phyloP scores from a whole-genome alignment of 2,113 vertebrate species.

The Stegostoma tigrinum region DNA sequence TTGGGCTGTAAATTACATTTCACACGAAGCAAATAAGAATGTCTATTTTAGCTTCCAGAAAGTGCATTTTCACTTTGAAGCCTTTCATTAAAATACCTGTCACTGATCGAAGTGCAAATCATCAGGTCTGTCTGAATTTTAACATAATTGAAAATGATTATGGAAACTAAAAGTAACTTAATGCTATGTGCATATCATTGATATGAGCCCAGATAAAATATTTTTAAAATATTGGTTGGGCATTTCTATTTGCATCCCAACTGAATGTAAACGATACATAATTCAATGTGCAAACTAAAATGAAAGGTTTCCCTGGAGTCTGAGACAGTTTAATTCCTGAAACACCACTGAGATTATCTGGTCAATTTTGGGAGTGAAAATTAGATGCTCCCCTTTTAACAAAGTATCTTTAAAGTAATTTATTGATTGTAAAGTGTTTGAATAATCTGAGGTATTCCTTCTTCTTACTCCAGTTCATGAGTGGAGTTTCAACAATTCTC shows the following conservation, averaged over 20 bases:
- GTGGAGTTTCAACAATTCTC: background rate
- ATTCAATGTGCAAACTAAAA: too few relatives aligned
- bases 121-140: background rate
- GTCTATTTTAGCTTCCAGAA: background rate
- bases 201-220: background rate
- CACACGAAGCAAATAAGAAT: background rate
- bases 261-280: too few relatives aligned
- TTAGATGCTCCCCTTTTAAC: background rate
- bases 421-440: background rate
- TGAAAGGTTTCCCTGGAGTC: too few relatives aligned
- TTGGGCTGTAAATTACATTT: background rate
- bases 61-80: background rate
- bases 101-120: background rate
- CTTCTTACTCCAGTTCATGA: background rate
- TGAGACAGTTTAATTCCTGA: too few relatives aligned
- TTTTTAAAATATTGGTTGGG: background rate
- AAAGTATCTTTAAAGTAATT: background rate
- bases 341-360: background rate
- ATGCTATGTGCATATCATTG: background rate
- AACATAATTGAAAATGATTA: background rate
- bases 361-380: background rate
- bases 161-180: background rate
- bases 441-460: background rate
- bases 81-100: background rate
- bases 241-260: too few relatives aligned